Evolutionary conservation across 1,140 invertebrate species (phyloP), one percentile per base, ranked within the genome.

Genomic region (Drosophila guanche): DNA sequence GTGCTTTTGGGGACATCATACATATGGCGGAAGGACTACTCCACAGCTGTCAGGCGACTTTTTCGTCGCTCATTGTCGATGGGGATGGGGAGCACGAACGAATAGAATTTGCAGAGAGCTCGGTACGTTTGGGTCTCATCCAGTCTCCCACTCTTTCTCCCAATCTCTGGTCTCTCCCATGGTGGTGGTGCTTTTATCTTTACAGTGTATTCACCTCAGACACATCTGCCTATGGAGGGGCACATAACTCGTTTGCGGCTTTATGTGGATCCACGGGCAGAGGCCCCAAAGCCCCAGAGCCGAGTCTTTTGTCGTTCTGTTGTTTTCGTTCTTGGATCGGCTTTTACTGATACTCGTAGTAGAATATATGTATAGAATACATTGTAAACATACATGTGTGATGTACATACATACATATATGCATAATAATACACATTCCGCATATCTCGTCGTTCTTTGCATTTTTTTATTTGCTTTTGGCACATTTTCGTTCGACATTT

Each of bases 131-230:
- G 10, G n/a, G 20, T 66, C 40, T 53, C 61, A 46, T 22, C 65
- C 43, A 37, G 29, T 27, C 63, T 62, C 8, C 20, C 14, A 12
- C 37, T 40, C 37, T 48, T 25, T 29, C 55, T 29, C 60, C 10
- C 10, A 12, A 46, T 23, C 27, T 52, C 50, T 59, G 47, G 42
- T 29, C 29, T 29, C 12, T 3, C 41, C 7, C 29, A 33, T 33
- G 29, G 7, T 46, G 29, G 45, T 55, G 51, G 53, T 68, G 61
- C 69, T 65, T 60, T 75, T 54, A 53, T 60, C 47, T 25, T 42
- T 25, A 14, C 69, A 72, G 62, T 72, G 70, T 73, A 73, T 62
- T 73, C 70, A 73, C 59, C 70, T 73, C 43, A 8, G 50, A 29
- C 62, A 52, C 29, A 37, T 46, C 52, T 61, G 40, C 27, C 10